Percentiles rank a stretch among this genome's conserved stretches.
phyloP scores from a whole-genome alignment of 2,888 invertebrate species.

The Coenonympha glycerion region DNA sequence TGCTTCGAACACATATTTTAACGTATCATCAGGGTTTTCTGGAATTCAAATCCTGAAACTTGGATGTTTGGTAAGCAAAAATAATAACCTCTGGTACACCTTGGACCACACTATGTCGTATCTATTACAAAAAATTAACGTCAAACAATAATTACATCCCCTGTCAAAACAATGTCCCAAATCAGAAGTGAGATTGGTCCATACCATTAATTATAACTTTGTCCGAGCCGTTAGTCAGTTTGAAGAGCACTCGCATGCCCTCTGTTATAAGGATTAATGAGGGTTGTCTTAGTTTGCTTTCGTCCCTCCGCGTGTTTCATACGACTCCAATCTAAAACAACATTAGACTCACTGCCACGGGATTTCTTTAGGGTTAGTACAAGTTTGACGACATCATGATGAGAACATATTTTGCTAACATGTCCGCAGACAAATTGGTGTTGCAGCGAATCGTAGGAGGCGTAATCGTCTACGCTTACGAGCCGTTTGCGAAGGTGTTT shows the following conservation, averaged over 20 bases:
- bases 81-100: too few relatives aligned
- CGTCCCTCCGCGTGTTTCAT: not conserved
- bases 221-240: slow-evolving; percentile 15
- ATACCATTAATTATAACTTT: slow-evolving; percentile 24
- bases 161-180: slow-evolving; percentile 8
- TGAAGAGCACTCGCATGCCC: slow-evolving; percentile 20
- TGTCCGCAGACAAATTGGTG: too few relatives aligned
- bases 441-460: too few relatives aligned
- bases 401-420: too few relatives aligned
- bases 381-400: not conserved
- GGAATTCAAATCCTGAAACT: too few relatives aligned
- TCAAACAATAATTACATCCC: not conserved
- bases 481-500: too few relatives aligned
- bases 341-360: slow-evolving; percentile 1
- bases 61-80: too few relatives aligned
- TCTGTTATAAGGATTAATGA: slow-evolving; percentile 28
- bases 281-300: slow-evolving; percentile 11
- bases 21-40: too few relatives aligned
- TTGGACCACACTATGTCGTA: too few relatives aligned
- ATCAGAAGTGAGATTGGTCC: slow-evolving; percentile 21
- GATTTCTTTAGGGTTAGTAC: not conserved
- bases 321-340: not conserved
- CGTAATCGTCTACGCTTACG: too few relatives aligned
- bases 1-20: too few relatives aligned
- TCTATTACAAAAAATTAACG: not conserved